phyloP scores from a whole-genome alignment of 2,113 vertebrate genomes.

The Megaceryle torquata region DNA sequence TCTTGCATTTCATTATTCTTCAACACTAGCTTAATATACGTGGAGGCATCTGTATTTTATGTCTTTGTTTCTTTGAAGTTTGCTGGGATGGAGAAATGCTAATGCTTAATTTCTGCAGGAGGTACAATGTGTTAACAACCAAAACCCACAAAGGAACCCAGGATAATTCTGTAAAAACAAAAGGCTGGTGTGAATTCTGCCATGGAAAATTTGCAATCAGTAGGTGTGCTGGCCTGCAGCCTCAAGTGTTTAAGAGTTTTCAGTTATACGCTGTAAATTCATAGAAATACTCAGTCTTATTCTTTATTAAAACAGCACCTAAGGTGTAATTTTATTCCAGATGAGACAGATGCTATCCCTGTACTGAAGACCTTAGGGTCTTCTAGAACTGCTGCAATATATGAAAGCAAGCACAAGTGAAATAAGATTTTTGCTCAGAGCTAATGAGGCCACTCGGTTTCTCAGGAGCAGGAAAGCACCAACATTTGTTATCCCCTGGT shows the following conservation, averaged over 20 bases:
- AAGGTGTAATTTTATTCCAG: neutral
- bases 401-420: neutral
- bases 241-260: neutral
- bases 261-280: neutral
- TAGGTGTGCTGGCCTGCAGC: neutral
- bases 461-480: neutral
- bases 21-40: neutral
- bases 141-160: neutral
- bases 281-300: neutral
- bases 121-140: neutral
- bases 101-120: neutral
- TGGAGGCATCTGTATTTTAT: neutral
- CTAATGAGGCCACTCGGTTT: accelerated
- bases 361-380: neutral
- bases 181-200: neutral
- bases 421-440: neutral
- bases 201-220: neutral
- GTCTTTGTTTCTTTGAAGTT: neutral
- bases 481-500: no score
- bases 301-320: neutral
- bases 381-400: neutral
- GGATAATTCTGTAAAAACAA: neutral
- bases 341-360: neutral
- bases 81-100: neutral
- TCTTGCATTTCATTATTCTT: neutral